Evolutionary conservation across 2,797 vertebrate species (phyloP).

Genomic region (Pterois miles): DNA sequence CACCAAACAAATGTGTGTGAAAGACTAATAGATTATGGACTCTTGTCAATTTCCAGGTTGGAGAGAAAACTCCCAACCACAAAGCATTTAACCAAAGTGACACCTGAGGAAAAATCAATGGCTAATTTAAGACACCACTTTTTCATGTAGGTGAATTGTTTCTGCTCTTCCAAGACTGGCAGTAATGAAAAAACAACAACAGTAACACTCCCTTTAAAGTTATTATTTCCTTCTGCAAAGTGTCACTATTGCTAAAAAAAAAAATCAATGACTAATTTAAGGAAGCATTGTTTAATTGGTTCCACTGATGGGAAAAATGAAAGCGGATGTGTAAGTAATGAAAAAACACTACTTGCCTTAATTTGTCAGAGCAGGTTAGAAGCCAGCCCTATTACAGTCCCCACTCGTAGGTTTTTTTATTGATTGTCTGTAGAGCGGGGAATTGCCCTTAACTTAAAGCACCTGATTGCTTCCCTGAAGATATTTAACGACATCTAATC

Average conservation of each 20-base stretch:
- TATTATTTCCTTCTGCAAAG: slow-evolving; percentile 79
- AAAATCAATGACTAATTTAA: slow-evolving; percentile 85
- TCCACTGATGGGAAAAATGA: slow-evolving; percentile 80
- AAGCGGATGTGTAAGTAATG: slow-evolving; percentile 82
- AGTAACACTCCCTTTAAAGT: slow-evolving; percentile 69
- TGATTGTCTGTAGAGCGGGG: slow-evolving; percentile 67
- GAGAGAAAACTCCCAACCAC: slow-evolving; percentile 59
- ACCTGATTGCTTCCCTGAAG: slow-evolving; percentile 73
- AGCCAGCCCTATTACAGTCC: slow-evolving; percentile 62
- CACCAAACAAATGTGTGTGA: neutral
- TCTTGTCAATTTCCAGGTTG: slow-evolving; percentile 68
- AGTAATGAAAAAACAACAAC: slow-evolving; percentile 59
- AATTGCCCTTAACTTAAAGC: slow-evolving; percentile 74
- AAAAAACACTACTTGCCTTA: slow-evolving; percentile 79
- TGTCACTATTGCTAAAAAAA: slow-evolving; percentile 72
- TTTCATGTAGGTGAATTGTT: slow-evolving; percentile 74
- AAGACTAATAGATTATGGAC: slow-evolving; percentile 61
- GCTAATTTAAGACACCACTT: slow-evolving; percentile 76
- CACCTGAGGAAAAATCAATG: slow-evolving; percentile 82
- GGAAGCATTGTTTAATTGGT: slow-evolving; percentile 82
- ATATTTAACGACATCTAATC: slow-evolving; percentile 73
- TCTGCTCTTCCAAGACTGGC: slow-evolving; percentile 53
- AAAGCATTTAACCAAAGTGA: slow-evolving; percentile 79
- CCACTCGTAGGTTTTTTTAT: slow-evolving; percentile 61
- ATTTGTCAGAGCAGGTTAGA: slow-evolving; percentile 78